Evolutionary conservation across 2,888 invertebrate species (phyloP).

Genomic region (Andrena praecox): DNA sequence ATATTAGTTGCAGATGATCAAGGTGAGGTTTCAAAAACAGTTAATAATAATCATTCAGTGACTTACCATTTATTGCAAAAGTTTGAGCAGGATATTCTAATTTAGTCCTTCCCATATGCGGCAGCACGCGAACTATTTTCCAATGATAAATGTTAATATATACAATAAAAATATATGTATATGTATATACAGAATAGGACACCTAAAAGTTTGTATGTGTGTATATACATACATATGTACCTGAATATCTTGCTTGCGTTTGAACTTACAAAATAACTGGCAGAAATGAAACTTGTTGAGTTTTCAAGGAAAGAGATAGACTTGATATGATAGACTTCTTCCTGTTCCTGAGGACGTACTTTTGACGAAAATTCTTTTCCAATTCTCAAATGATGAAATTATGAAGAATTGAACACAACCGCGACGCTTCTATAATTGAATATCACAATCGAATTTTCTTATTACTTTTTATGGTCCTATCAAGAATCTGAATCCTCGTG

Average conservation of each 20-base stretch:
- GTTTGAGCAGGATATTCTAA: background rate
- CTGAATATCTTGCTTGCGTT: slow-evolving; percentile 1
- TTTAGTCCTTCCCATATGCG: background rate
- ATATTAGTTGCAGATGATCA: no score
- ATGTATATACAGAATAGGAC: background rate
- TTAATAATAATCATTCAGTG: no score
- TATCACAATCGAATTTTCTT: no score
- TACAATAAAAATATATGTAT: slow-evolving; percentile 14
- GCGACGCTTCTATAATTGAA: no score
- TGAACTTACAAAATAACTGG: background rate
- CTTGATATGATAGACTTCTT: background rate
- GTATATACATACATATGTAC: background rate
- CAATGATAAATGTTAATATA: slow-evolving; percentile 32
- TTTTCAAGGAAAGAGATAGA: background rate
- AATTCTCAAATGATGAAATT: background rate
- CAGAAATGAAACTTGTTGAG: background rate
- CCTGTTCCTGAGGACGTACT: background rate
- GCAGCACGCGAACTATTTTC: background rate
- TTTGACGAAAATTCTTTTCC: background rate
- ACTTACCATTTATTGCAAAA: background rate
- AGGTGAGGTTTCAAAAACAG: no score
- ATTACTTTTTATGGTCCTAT: no score
- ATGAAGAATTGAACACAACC: no score
- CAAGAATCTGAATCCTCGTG: no score
- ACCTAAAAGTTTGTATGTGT: background rate